A percentile compares a stretch with the other conserved stretches of the same genome.
Conservation (phyloP, 2,113 vertebrate species). For the Cyprinus carpio region DNA sequence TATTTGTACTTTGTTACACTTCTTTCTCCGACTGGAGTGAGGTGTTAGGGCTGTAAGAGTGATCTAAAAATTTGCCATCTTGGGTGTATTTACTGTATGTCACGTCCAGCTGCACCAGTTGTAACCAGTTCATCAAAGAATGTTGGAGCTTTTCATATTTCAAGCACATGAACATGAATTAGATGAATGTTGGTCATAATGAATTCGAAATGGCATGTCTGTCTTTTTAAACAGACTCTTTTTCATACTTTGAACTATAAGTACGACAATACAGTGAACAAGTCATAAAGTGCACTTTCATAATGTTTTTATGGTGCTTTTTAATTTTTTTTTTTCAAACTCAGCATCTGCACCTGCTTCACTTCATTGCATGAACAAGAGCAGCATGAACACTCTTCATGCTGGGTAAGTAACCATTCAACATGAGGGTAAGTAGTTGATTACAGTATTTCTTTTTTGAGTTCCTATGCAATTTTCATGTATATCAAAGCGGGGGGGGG, state of each 20-base stretch:
- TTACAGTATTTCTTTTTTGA: background rate
- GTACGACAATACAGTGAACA: background rate
- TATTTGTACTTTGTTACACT: background rate
- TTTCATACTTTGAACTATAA: background rate
- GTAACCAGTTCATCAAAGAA: background rate
- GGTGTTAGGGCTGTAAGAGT: background rate
- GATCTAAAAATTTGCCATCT: conserved; percentile 1
- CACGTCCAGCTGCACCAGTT: no score
- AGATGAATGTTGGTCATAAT: background rate
- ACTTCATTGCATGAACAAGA: background rate
- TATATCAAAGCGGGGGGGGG: no score
- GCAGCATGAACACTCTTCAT: background rate
- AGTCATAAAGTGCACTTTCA: background rate
- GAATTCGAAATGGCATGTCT: background rate
- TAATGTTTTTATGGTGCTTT: background rate
- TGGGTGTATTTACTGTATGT: background rate
- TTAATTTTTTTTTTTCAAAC: background rate
- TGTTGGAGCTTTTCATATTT: background rate
- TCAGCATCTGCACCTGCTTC: background rate
- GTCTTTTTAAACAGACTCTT: background rate
- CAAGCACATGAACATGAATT: background rate
- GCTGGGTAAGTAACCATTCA: background rate
- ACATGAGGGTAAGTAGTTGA: background rate
- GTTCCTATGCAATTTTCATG: background rate
- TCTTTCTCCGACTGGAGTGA: background rate